phyloP scores from a whole-genome alignment of 1,140 invertebrate species.

The Drosophila pachea region DNA sequence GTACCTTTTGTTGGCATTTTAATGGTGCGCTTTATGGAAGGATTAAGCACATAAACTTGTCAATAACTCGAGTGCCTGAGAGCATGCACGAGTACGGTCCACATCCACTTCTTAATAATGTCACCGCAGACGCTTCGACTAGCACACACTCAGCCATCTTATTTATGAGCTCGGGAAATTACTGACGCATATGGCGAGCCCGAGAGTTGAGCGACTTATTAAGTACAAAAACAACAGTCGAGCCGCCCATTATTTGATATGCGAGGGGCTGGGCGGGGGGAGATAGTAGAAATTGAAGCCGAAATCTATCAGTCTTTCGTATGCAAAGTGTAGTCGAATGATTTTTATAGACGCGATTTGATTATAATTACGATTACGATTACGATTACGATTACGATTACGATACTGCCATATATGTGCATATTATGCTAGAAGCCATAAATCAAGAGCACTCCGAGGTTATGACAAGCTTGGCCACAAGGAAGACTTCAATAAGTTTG shows the following conservation, averaged over 20 bases:
- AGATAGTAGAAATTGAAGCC: constrained; percentile 24
- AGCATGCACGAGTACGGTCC: constrained; percentile 27
- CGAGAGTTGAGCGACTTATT: constrained; percentile 56
- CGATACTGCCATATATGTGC: too few relatives aligned
- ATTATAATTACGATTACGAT: constrained; percentile 15
- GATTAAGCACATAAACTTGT: constrained; percentile 78
- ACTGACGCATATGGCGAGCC: constrained; percentile 62
- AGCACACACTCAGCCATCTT: constrained; percentile 63
- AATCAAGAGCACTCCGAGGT: too few relatives aligned
- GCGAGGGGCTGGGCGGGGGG: constrained; percentile 21
- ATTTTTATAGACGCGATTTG: constrained; percentile 24
- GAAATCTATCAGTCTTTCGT: constrained; percentile 38
- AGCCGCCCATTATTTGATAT: constrained; percentile 63
- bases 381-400: background rate
- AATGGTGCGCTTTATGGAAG: constrained; percentile 75
- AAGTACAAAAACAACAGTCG: constrained; percentile 60
- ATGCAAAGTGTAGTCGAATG: constrained; percentile 22
- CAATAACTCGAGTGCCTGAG: constrained; percentile 71
- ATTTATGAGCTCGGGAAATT: constrained; percentile 72
- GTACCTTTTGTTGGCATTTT: constrained; percentile 78
- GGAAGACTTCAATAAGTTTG: too few relatives aligned
- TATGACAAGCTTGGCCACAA: too few relatives aligned
- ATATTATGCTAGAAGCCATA: too few relatives aligned
- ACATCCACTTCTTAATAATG: constrained; percentile 63
- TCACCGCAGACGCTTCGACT: constrained; percentile 67